Base-by-base conservation (phyloP, 1,140 invertebrate genomes). In the Drosophila ohnishii region DNA sequence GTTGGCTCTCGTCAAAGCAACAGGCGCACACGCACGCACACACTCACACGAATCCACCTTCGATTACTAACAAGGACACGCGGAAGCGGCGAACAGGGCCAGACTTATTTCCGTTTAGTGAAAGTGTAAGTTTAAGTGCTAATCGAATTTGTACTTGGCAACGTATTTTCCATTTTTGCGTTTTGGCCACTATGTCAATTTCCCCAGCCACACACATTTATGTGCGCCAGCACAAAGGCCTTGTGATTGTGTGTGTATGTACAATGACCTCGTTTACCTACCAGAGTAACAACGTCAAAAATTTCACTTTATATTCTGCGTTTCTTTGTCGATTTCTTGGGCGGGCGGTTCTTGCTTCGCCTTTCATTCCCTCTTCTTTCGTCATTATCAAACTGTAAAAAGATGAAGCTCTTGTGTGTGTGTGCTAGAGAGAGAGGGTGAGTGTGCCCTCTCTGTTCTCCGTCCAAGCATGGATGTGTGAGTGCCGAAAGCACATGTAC, bases 331-430 rank as follows among this genome's bases (percentile, higher is more conserved):
- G 62, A 70, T 64, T 77, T 73, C 67, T 72, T 79, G 47, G 69
- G 37, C 66, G 51, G 39, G 34, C 63, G 57, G 42, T 64, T 74
- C 60, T 57, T 61, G 25, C 37, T 61, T 79, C 58, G 50, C 57
- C 63, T 65, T 78, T 80, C 55, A 75, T 73, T 79, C 61, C 16
- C 76, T 79, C 66, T 67, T 87, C 73, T 74, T 77, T 42, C 61
- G 66, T 42, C 82, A 69, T 87, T 83, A 87, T 84, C 84, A 88
- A 87, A 80, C 73, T 75, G 72, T 87, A 80, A 86, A 78, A 78
- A 59, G 63, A 75, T 63, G 45, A 55, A 4, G 19, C 60, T 51
- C 25, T 13, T 61, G 30, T 72, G 19, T 66, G 25, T 86, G 40
- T 72, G 19, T 9, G 64, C 16, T n/a, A n/a, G 11, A 30, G 13